phyloP scores from a whole-genome alignment of 2,113 vertebrate genomes.

The Notechis scutatus region DNA sequence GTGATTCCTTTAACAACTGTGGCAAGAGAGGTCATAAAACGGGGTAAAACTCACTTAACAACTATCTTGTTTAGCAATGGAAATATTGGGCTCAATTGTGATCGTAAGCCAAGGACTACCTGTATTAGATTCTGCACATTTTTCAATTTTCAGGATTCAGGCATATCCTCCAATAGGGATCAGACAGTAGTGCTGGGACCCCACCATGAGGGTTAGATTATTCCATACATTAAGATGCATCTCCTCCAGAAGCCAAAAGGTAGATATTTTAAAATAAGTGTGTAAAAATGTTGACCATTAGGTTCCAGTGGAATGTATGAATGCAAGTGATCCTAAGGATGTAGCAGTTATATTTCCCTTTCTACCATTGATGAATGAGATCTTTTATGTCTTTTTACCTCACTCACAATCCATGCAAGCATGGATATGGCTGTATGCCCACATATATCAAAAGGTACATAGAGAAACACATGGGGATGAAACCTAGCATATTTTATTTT shows the following conservation, averaged over 20 bases:
- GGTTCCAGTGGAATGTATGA: background rate
- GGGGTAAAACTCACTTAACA: too few species aligned
- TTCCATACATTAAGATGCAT: background rate
- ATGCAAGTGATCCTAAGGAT: background rate
- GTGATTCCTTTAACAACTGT: too few species aligned
- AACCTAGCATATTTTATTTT: background rate
- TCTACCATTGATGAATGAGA: background rate
- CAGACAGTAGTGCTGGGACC: background rate
- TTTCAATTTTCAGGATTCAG: background rate
- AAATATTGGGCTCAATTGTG: too few species aligned
- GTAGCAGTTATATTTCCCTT: background rate
- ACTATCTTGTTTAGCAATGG: too few species aligned
- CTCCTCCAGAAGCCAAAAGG: background rate
- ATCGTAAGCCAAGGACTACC: too few species aligned
- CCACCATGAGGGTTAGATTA: background rate
- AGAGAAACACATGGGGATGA: background rate
- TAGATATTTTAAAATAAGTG: background rate
- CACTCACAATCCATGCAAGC: background rate
- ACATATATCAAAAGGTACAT: background rate
- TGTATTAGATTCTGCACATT: background rate
- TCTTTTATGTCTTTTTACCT: background rate
- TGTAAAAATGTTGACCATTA: background rate
- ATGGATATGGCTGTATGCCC: background rate
- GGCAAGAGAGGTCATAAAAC: too few species aligned
- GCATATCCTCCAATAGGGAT: background rate